Percentiles rank a stretch among this genome's conserved stretches.
phyloP scores from a whole-genome alignment of 1,140 invertebrate species.

The Drosophila nannoptera region DNA sequence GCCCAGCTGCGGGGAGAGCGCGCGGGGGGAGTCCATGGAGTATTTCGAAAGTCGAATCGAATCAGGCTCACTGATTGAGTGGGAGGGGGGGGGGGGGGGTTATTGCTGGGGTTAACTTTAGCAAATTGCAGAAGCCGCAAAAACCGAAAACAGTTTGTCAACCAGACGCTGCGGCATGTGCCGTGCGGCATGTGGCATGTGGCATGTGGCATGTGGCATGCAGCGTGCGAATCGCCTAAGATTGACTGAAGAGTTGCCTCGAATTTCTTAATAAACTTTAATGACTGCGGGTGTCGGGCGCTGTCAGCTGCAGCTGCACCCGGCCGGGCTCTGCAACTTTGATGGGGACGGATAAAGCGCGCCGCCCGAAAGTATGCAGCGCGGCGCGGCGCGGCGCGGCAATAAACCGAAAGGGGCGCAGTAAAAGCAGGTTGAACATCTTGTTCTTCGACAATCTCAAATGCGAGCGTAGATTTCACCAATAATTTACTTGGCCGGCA shows the following conservation, averaged over 20 bases:
- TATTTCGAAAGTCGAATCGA: constrained; percentile 14
- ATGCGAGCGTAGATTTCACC: constrained; percentile 54
- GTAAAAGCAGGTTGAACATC: constrained; percentile 34
- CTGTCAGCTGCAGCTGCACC: constrained; percentile 37
- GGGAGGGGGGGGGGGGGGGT: background rate
- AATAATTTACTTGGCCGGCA: constrained; percentile 73
- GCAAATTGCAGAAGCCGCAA: constrained; percentile 46
- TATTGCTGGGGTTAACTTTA: constrained; percentile 8
- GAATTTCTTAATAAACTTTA: constrained; percentile 75
- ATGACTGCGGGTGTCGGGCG: constrained; percentile 66
- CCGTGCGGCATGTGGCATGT: too few species aligned
- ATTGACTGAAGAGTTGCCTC: constrained; percentile 19
- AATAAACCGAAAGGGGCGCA: too few species aligned
- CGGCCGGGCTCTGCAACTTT: constrained; percentile 56
- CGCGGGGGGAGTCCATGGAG: too few species aligned
- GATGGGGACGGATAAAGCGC: constrained; percentile 60
- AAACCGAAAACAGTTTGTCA: constrained; percentile 38
- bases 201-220: too few species aligned
- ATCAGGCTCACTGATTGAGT: constrained; percentile 6
- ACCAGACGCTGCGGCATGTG: background rate
- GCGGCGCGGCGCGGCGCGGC: background rate
- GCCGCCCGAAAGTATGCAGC: constrained; percentile 50
- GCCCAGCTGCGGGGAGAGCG: constrained; percentile 3
- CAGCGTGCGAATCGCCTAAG: constrained; percentile 21
- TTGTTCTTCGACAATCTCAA: constrained; percentile 21